These are phyloP conservation scores for Gambelia wislizenii DNA, from an alignment of 2,797 vertebrate species.

Conservation along the genomic window DNA sequence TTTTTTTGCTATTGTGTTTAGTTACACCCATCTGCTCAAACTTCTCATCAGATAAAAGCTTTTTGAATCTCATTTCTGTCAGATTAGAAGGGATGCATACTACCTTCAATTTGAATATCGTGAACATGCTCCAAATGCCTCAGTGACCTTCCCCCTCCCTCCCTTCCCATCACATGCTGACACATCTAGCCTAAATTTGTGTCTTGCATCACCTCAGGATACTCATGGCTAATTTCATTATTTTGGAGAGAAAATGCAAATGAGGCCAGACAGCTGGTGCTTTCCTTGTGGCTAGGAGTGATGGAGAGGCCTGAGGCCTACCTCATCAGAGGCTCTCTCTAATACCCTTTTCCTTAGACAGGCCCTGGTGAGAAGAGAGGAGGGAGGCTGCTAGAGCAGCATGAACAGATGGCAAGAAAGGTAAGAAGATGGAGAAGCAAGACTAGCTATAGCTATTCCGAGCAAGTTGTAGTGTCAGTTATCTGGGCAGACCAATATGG, in stretches of 20 bases:
- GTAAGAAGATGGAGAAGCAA: slow-evolving; percentile 75
- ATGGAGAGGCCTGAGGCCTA: slow-evolving; percentile 89
- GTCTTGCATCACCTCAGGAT: slow-evolving; percentile 95
- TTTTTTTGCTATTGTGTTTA: neutral
- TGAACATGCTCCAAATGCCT: slow-evolving; percentile 63
- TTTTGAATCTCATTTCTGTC: slow-evolving; percentile 31
- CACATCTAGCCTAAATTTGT: slow-evolving; percentile 85
- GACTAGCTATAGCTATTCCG: slow-evolving; percentile 67
- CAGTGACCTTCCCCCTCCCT: slow-evolving; percentile 82
- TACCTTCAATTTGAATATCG: slow-evolving; percentile 62
- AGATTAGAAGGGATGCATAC: slow-evolving; percentile 19
- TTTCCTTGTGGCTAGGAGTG: slow-evolving; percentile 88
- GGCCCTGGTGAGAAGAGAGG: slow-evolving; percentile 82
- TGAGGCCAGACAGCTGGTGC: slow-evolving; percentile 96
- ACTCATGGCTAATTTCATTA: slow-evolving; percentile 98
- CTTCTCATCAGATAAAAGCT: neutral
- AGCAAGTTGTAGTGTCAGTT: slow-evolving; percentile 75
- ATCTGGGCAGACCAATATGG: slow-evolving; percentile 74
- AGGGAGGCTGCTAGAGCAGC: slow-evolving; percentile 81
- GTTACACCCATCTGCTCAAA: neutral
- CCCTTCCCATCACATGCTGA: slow-evolving; percentile 78
- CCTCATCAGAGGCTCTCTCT: slow-evolving; percentile 85
- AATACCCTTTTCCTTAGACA: slow-evolving; percentile 85
- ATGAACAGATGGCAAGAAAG: slow-evolving; percentile 88
- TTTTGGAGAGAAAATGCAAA: slow-evolving; percentile 94